Conservation (phyloP, 2,113 vertebrate species). For the Silurus asotus region DNA sequence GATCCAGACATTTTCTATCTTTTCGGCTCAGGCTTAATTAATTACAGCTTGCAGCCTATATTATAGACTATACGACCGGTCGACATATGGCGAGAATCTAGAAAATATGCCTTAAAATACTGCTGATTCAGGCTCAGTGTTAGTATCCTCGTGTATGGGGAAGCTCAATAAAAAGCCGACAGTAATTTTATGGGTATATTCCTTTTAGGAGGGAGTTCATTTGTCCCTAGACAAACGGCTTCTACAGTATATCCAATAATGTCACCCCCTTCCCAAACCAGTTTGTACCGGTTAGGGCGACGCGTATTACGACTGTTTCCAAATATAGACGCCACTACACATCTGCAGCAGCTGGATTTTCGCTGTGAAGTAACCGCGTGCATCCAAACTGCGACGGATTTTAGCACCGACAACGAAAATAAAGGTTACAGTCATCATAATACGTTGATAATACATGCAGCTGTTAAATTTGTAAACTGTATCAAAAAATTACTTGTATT, state of each 20-base stretch:
- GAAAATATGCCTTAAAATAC: background rate
- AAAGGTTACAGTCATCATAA: background rate
- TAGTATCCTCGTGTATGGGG: background rate
- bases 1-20: background rate
- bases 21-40: background rate
- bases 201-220: background rate
- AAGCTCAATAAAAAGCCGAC: background rate
- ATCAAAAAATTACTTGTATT: background rate
- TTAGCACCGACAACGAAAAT: background rate
- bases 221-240: conserved; percentile 14
- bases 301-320: conserved; percentile 52
- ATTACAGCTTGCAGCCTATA: background rate
- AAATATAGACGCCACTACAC: conserved; percentile 54
- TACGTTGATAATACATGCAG: background rate
- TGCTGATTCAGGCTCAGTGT: background rate
- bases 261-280: conserved; percentile 60
- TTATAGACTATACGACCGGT: background rate
- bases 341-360: conserved; percentile 35
- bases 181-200: background rate
- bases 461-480: background rate
- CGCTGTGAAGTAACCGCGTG: background rate
- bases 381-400: background rate
- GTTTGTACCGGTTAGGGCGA: conserved; percentile 65
- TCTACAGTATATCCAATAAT: conserved; percentile 31
- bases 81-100: background rate